Percentiles rank a stretch among this genome's conserved stretches.
phyloP scores from a whole-genome alignment of 2,113 vertebrate species.

The Aviceda subcristata region DNA sequence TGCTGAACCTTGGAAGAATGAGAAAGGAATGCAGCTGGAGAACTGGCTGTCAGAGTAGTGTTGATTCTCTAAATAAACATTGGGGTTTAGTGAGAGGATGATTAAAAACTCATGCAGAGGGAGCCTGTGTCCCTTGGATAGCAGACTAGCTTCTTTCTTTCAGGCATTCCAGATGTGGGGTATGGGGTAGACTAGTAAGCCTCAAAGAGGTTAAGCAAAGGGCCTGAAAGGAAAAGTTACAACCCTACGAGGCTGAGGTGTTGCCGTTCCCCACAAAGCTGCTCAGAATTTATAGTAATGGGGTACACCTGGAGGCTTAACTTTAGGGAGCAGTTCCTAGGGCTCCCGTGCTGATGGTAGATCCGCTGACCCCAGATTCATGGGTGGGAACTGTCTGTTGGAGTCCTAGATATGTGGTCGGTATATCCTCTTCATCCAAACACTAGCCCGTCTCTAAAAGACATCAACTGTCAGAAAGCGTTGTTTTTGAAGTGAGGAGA shows the following conservation, averaged over 20 bases:
- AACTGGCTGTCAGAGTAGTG: background rate
- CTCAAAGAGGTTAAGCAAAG: background rate
- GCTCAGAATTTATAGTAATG: background rate
- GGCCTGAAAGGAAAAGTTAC: background rate
- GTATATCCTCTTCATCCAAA: background rate
- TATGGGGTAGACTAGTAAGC: background rate
- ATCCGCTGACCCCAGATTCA: background rate
- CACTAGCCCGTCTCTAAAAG: background rate
- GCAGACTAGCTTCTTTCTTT: background rate
- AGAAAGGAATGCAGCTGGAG: background rate
- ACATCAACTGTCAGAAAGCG: background rate
- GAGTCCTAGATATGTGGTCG: background rate
- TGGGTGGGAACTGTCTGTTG: background rate
- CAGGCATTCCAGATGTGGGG: background rate
- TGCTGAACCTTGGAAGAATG: background rate
- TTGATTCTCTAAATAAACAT: background rate
- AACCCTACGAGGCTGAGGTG: background rate
- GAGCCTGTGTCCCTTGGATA: rapidly evolving
- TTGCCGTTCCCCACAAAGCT: background rate
- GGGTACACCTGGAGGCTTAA: background rate
- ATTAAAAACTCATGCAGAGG: background rate
- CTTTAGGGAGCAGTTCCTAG: background rate
- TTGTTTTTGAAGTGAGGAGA: background rate
- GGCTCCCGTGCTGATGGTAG: background rate
- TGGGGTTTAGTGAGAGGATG: background rate